Evolutionary conservation across 2,113 vertebrate species (phyloP).

Genomic region (Nannobrachium achirus): DNA sequence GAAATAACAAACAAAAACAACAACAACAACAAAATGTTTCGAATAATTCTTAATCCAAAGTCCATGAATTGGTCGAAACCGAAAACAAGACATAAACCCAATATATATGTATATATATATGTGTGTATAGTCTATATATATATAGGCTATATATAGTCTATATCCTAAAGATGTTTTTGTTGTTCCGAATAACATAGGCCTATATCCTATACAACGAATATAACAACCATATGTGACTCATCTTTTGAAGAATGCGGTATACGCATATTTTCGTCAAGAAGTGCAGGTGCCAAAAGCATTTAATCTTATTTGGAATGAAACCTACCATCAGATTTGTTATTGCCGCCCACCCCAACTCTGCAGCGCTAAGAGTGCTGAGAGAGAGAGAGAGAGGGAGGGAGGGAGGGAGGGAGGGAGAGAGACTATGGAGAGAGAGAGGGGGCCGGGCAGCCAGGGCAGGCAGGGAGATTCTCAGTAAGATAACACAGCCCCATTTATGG

Average conservation of each 20-base stretch:
- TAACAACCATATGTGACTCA: slow-evolving; percentile 19
- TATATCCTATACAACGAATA: slow-evolving; percentile 28
- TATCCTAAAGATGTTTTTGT: too few species aligned
- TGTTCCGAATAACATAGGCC: slow-evolving; percentile 26
- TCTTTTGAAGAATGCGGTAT: slow-evolving; percentile 19
- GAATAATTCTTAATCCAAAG: slow-evolving; percentile 28
- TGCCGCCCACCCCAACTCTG: slow-evolving; percentile 85
- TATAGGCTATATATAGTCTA: too few species aligned
- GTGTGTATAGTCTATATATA: too few species aligned
- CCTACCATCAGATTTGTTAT: slow-evolving; percentile 82
- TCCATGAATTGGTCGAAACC: slow-evolving; percentile 36
- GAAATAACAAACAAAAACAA: neutral
- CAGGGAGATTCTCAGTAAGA: slow-evolving; percentile 84
- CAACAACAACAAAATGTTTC: slow-evolving; percentile 24
- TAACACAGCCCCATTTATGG: slow-evolving; percentile 87
- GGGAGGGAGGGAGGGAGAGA: slow-evolving; percentile 53
- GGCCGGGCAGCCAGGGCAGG: slow-evolving; percentile 56
- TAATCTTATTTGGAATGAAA: slow-evolving; percentile 72
- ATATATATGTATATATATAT: neutral
- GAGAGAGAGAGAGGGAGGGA: slow-evolving; percentile 44
- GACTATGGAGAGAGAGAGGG: slow-evolving; percentile 57
- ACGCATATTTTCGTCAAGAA: slow-evolving; percentile 40
- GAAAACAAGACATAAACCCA: slow-evolving; percentile 14
- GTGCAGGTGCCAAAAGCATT: slow-evolving; percentile 59
- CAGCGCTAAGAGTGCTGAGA: slow-evolving; percentile 71